Percentiles rank a stretch among this genome's conserved stretches.
phyloP scores from a whole-genome alignment of 2,888 invertebrate species.

The Drepana falcataria region DNA sequence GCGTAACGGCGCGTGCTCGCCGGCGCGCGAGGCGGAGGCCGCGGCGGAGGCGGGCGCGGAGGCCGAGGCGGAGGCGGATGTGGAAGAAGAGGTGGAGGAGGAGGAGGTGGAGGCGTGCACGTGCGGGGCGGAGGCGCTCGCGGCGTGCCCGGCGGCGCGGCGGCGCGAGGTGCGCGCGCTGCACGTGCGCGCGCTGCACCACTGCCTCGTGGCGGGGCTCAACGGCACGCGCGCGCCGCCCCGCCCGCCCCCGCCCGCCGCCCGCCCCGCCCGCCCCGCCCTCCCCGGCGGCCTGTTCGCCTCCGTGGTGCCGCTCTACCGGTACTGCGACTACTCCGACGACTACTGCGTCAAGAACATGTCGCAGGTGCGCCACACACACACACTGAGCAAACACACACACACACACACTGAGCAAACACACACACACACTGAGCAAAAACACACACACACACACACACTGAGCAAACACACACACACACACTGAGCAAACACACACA shows the following conservation, averaged over 20 bases:
- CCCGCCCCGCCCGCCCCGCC: constrained; percentile 36
- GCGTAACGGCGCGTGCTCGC: constrained; percentile 48
- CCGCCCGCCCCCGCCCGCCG: constrained; percentile 65
- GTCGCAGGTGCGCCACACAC: constrained; percentile 28
- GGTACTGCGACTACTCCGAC: constrained; percentile 71
- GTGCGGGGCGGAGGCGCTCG: constrained; percentile 42
- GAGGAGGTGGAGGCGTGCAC: constrained; percentile 42
- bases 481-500: too few species aligned
- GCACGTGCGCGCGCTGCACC: constrained; percentile 76
- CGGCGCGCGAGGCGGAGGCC: constrained; percentile 16
- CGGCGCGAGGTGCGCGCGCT: constrained; percentile 58
- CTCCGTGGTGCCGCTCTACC: constrained; percentile 64
- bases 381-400: too few species aligned
- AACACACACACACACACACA: too few species aligned
- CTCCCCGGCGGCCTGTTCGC: constrained; percentile 55
- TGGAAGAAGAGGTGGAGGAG: too few species aligned
- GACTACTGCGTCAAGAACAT: constrained; percentile 68
- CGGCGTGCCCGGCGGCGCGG: constrained; percentile 52
- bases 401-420: too few species aligned
- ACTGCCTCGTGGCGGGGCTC: constrained; percentile 75
- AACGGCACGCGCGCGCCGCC: constrained; percentile 78
- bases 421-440: too few species aligned
- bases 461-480: too few species aligned
- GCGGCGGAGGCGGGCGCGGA: constrained; percentile 50
- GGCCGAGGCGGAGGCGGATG: too few species aligned